Evolutionary conservation across 2,888 invertebrate genomes (phyloP).

Genomic region (Acholoe squamosa): DNA sequence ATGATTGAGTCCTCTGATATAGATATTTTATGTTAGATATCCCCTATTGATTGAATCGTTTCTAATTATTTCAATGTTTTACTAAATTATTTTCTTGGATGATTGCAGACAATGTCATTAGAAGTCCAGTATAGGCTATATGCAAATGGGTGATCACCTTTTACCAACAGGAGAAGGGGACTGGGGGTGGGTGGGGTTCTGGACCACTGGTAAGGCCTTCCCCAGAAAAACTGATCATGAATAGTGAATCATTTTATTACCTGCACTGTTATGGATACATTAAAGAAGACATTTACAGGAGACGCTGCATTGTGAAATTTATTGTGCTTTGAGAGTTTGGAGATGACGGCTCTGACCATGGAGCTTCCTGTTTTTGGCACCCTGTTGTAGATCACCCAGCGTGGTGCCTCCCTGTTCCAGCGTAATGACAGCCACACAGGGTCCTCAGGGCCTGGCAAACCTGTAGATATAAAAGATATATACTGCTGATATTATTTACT

Average conservation of each 20-base stretch:
- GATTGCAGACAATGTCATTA: too few relatives aligned
- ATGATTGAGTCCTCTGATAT: too few relatives aligned
- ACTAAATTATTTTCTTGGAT: too few relatives aligned
- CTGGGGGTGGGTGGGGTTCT: not conserved
- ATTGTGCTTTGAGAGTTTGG: not conserved
- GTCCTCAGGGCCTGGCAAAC: not conserved
- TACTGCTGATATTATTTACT: too few relatives aligned
- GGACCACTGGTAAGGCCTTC: too few relatives aligned
- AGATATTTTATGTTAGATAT: too few relatives aligned
- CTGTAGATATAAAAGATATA: too few relatives aligned
- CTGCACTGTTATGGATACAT: conserved; percentile 1
- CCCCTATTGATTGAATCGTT: too few relatives aligned
- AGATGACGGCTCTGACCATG: not conserved
- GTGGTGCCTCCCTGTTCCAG: not conserved
- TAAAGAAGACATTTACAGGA: not conserved
- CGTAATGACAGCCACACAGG: conserved; percentile 25
- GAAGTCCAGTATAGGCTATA: too few relatives aligned
- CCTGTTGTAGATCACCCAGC: conserved; percentile 26
- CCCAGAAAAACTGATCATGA: too few relatives aligned
- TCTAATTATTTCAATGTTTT: too few relatives aligned
- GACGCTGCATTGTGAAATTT: not conserved
- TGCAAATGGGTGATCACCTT: not conserved
- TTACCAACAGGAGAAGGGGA: not conserved
- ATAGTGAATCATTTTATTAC: not conserved
- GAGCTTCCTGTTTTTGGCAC: conserved; percentile 32